A percentile compares a stretch with the other conserved stretches of the same genome.
phyloP scores from a whole-genome alignment of 2,888 invertebrate species.

The Zaprionus bogoriensis region DNA sequence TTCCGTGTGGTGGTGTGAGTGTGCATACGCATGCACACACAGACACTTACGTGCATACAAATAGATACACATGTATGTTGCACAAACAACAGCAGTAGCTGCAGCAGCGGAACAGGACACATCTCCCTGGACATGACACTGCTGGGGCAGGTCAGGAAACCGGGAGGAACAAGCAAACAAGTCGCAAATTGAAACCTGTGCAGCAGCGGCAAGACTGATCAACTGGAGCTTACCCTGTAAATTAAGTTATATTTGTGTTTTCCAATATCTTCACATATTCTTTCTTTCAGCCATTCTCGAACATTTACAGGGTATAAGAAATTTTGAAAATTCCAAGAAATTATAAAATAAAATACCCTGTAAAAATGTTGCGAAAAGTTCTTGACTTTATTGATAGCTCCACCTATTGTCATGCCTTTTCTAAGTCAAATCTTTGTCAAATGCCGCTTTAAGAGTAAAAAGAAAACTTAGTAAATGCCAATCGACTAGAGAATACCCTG shows the following conservation, averaged over 20 bases:
- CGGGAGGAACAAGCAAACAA: constrained; percentile 39
- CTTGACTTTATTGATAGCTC: too few relatives aligned
- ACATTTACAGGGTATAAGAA: too few relatives aligned
- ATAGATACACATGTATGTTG: constrained; percentile 5
- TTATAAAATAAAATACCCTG: too few relatives aligned
- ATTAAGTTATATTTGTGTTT: background rate
- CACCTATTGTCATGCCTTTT: too few relatives aligned
- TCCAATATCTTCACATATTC: too few relatives aligned
- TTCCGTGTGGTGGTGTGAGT: constrained; percentile 15
- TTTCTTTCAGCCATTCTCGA: too few relatives aligned
- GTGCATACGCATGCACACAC: constrained; percentile 7
- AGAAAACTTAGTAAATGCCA: too few relatives aligned
- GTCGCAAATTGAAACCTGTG: constrained; percentile 69
- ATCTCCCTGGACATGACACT: constrained; percentile 15
- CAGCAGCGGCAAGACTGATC: background rate
- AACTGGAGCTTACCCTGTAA: constrained; percentile 5
- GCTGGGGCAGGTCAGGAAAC: constrained; percentile 21
- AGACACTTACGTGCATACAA: background rate
- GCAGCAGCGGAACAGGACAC: constrained; percentile 22
- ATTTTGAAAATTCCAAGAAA: too few relatives aligned
- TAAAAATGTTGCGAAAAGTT: too few relatives aligned
- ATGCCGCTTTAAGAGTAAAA: too few relatives aligned
- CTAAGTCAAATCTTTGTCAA: too few relatives aligned
- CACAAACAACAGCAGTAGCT: constrained; percentile 38
- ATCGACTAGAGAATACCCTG: too few relatives aligned